Conservation (phyloP, 2,113 vertebrate species). For the Melanocharis versteri region DNA sequence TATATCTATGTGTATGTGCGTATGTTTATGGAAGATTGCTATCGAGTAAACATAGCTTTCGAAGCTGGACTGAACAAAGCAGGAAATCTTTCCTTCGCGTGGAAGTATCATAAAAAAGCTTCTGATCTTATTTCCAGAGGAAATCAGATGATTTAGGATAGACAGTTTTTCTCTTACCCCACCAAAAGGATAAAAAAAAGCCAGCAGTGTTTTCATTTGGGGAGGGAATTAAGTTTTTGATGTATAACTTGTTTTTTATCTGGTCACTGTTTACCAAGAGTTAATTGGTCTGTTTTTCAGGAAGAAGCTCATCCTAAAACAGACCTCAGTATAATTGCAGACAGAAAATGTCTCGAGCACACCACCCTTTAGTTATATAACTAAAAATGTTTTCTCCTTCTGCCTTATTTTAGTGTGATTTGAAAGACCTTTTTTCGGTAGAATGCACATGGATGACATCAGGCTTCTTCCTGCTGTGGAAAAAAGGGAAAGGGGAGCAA, state of each 20-base stretch:
- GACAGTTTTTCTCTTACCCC: not conserved
- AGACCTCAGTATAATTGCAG: not conserved
- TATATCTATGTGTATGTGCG: fast-evolving
- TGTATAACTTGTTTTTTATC: not conserved
- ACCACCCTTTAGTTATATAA: constrained; percentile 13
- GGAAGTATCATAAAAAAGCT: not conserved
- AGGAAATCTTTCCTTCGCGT: not conserved
- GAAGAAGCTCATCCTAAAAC: not conserved
- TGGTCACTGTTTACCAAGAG: not conserved
- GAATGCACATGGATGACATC: not conserved
- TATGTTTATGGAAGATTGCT: not conserved
- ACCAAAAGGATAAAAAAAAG: not conserved
- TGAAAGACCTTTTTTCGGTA: not conserved
- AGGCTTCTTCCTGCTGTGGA: not conserved
- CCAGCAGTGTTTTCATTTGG: not conserved
- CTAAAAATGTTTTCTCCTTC: not conserved
- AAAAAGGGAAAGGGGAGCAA: not conserved
- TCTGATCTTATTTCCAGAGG: not conserved
- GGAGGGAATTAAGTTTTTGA: not conserved
- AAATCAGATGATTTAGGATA: not conserved
- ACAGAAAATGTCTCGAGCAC: not conserved
- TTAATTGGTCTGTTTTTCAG: constrained; percentile 16
- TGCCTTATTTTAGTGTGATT: not conserved
- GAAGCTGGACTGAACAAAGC: not conserved
- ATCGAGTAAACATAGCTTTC: not conserved